Percentiles rank a stretch among this genome's conserved stretches.
These are phyloP conservation scores for Cygnus buccinator DNA, from an alignment of 2,113 vertebrate genomes.

Conservation along the genomic window DNA sequence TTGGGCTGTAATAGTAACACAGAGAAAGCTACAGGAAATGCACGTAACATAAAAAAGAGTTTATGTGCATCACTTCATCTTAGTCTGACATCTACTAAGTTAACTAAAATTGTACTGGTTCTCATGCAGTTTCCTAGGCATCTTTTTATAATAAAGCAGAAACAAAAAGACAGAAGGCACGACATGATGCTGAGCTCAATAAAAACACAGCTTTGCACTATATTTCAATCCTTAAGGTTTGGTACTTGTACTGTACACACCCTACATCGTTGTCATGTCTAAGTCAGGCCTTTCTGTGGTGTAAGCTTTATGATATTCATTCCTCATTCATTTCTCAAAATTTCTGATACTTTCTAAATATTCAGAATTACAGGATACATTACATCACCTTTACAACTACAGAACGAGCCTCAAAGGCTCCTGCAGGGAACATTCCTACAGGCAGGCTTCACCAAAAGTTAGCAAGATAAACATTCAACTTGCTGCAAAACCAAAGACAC, in stretches of 20 bases:
- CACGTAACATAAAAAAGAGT: background rate
- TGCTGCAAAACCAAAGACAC: background rate
- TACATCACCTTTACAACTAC: background rate
- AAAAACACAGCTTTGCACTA: background rate
- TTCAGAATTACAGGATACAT: background rate
- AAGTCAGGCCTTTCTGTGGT: too few relatives aligned
- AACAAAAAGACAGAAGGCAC: background rate
- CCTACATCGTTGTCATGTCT: background rate
- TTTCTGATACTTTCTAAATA: background rate
- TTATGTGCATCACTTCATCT: background rate
- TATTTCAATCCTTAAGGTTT: background rate
- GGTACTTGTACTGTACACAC: background rate
- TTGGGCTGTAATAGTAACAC: background rate
- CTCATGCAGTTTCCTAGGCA: background rate
- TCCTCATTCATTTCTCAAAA: background rate
- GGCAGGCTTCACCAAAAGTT: background rate
- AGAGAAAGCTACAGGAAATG: background rate
- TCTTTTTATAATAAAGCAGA: background rate
- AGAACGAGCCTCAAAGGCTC: background rate
- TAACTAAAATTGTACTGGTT: background rate
- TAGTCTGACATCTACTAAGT: background rate
- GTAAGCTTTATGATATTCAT: background rate
- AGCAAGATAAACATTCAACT: background rate
- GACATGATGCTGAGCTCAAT: background rate
- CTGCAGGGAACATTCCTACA: background rate